phyloP scores from a whole-genome alignment of 2,888 invertebrate genomes.

The Apomyelois bistriatella region DNA sequence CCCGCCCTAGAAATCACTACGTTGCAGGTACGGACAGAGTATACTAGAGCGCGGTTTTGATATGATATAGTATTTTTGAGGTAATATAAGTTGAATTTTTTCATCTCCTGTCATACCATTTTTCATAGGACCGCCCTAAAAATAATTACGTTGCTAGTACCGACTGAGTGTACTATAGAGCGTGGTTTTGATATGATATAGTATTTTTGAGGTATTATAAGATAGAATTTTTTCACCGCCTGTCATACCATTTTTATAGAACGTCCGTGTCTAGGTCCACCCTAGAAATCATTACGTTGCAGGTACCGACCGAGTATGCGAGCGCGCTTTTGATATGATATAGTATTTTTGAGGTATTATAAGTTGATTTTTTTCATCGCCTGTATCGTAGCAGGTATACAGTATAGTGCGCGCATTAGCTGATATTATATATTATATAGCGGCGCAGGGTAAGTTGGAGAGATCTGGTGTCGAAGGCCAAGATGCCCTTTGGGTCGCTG shows the following conservation, averaged over 20 bases:
- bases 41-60: not conserved
- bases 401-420: too few species aligned
- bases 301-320: not conserved
- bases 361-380: too few species aligned
- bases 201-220: too few species aligned
- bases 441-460: too few species aligned
- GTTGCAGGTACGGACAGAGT: not conserved
- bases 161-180: not conserved
- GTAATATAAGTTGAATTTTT: too few species aligned
- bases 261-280: conserved; percentile 5
- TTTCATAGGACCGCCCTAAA: conserved; percentile 11
- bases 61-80: not conserved
- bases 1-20: conserved; percentile 15
- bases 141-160: conserved; percentile 7
- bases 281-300: conserved; percentile 14
- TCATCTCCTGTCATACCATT: conserved; percentile 17
- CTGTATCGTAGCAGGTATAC: too few species aligned
- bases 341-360: not conserved
- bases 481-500: too few species aligned
- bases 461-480: too few species aligned
- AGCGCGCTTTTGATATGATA: not conserved
- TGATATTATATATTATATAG: too few species aligned
- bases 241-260: conserved; percentile 18
- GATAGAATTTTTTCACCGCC: conserved; percentile 57
- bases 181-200: not conserved